A percentile compares a stretch with the other conserved stretches of the same genome.
phyloP scores from a whole-genome alignment of 2,888 invertebrate genomes.

The Drosophila nigricruria region DNA sequence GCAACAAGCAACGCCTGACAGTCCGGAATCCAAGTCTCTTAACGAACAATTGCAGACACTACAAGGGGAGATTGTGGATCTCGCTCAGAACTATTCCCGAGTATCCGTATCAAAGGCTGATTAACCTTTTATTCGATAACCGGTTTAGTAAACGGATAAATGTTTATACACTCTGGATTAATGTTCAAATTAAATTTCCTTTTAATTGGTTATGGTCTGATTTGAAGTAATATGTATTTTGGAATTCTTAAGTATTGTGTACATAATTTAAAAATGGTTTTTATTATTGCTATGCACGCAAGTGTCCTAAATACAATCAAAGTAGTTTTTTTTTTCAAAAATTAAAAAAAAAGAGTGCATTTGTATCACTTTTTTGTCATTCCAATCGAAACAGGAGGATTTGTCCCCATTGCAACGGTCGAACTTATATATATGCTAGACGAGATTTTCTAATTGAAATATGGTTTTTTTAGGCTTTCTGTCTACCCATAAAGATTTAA shows the following conservation, averaged over 20 bases:
- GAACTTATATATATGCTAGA: constrained; percentile 15
- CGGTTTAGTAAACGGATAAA: neutral
- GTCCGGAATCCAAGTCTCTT: constrained; percentile 86
- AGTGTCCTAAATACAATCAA: constrained; percentile 55
- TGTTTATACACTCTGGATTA: constrained; percentile 1
- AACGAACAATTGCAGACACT: constrained; percentile 82
- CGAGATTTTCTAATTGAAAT: constrained; percentile 14
- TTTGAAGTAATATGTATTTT: constrained; percentile 26
- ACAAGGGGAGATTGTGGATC: constrained; percentile 72
- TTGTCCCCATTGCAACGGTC: constrained; percentile 8
- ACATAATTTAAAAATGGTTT: constrained; percentile 55
- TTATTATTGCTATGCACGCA: constrained; percentile 65
- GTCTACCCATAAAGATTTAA: constrained; percentile 10
- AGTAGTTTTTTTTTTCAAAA: constrained; percentile 35
- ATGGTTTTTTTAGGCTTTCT: neutral
- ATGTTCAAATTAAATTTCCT: constrained; percentile 5
- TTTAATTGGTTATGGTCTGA: constrained; percentile 57
- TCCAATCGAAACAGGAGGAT: neutral
- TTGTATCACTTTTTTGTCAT: constrained; percentile 57
- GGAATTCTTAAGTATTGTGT: constrained; percentile 50
- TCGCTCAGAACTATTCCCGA: constrained; percentile 80
- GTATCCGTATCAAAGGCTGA: constrained; percentile 81
- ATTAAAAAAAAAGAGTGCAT: constrained; percentile 46
- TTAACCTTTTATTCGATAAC: constrained; percentile 33
- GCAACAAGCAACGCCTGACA: constrained; percentile 86